These are phyloP conservation scores for Trematocara stigmaticum DNA, from an alignment of 2,113 vertebrate species.

Conservation along the genomic window DNA sequence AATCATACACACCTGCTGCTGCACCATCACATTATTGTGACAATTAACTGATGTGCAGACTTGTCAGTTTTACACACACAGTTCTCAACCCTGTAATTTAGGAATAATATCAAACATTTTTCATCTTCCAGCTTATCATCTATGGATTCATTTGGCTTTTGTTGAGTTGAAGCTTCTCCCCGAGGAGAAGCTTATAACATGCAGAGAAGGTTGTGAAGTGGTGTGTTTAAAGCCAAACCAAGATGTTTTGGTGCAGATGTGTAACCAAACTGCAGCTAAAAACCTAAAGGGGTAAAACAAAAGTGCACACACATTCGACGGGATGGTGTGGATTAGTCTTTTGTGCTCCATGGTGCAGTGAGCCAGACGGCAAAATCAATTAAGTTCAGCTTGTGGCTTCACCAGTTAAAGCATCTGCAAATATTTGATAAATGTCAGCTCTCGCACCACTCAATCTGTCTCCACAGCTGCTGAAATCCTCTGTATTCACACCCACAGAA, in stretches of 20 bases:
- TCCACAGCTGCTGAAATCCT: neutral
- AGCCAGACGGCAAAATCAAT: constrained; percentile 41
- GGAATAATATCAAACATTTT: neutral
- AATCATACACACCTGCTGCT: neutral
- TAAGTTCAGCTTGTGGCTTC: constrained; percentile 43
- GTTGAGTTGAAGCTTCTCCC: neutral
- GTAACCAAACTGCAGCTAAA: neutral
- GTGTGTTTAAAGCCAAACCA: neutral
- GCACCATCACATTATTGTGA: neutral
- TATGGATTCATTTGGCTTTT: neutral
- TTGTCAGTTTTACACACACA: neutral
- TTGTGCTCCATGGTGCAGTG: neutral
- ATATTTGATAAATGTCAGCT: constrained; percentile 46
- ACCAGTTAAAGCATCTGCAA: constrained; percentile 30
- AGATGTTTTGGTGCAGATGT: neutral
- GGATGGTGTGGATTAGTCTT: constrained; percentile 6
- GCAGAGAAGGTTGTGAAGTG: neutral
- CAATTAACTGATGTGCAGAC: neutral
- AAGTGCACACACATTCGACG: neutral
- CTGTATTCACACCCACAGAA: neutral
- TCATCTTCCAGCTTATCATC: neutral
- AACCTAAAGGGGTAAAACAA: neutral
- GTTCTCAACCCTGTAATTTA: neutral
- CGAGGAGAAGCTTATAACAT: neutral
- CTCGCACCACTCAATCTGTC: constrained; percentile 21